These are phyloP conservation scores for Thermophis baileyi DNA, from an alignment of 2,113 vertebrate species.

Conservation along the genomic window DNA sequence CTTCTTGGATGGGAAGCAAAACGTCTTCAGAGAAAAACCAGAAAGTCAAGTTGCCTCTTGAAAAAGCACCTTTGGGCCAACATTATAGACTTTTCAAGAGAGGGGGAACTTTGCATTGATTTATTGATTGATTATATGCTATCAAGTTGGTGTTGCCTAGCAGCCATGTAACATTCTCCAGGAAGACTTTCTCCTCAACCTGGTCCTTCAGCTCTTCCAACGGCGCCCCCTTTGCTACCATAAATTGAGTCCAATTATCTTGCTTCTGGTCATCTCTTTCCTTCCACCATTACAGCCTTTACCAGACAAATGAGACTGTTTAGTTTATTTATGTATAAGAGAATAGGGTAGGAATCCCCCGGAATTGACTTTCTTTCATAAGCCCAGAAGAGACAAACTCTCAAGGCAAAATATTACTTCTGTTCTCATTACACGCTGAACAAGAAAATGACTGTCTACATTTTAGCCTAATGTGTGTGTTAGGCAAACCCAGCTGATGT, in stretches of 20 bases:
- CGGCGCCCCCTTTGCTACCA: rapidly evolving
- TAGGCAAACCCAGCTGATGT: not conserved
- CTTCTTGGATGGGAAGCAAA: too few relatives aligned
- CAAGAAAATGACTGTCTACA: not conserved
- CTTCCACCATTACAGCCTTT: not conserved
- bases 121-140: not conserved
- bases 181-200: not conserved
- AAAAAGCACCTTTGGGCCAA: not conserved
- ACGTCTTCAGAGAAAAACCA: too few relatives aligned
- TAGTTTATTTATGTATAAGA: not conserved
- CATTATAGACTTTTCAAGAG: not conserved
- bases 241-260: not conserved
- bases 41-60: too few relatives aligned
- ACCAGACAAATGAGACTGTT: not conserved
- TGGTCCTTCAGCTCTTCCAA: not conserved
- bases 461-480: not conserved
- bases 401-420: not conserved
- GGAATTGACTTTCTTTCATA: not conserved
- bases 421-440: not conserved
- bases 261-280: not conserved
- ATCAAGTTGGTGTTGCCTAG: not conserved
- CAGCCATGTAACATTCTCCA: not conserved
- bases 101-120: not conserved
- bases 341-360: not conserved
- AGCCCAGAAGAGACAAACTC: slow-evolving; percentile 14